These are phyloP conservation scores for Stylophora pistillata DNA, from an alignment of 64 coral and sea anemone genomes.

Conservation along the genomic window DNA sequence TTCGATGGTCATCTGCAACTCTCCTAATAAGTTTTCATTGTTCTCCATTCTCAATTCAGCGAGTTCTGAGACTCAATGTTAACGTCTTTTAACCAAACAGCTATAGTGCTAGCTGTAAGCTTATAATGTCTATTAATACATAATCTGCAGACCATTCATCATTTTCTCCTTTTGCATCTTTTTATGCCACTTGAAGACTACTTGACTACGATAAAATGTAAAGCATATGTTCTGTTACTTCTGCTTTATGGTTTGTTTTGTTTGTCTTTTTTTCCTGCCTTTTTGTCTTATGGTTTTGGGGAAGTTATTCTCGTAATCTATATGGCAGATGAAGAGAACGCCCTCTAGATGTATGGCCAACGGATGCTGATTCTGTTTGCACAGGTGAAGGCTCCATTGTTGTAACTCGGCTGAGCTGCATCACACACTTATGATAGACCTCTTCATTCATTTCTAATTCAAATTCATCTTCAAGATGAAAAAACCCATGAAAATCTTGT, in stretches of 20 bases:
- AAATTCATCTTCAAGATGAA: constrained; percentile 41
- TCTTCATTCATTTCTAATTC: constrained; percentile 50
- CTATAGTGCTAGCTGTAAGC: constrained; percentile 37
- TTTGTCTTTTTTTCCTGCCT: constrained; percentile 33
- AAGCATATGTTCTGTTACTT: no score
- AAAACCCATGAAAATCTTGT: no score
- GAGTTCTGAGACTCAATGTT: constrained; percentile 29
- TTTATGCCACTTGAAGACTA: no score
- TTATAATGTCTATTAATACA: no score
- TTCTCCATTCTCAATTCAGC: constrained; percentile 5
- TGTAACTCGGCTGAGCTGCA: constrained; percentile 19
- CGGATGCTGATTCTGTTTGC: constrained; percentile 27
- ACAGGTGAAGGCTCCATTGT: constrained; percentile 16
- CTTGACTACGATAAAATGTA: no score
- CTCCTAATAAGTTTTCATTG: constrained; percentile 25
- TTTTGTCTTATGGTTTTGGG: constrained; percentile 29
- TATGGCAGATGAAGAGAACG: constrained; percentile 24
- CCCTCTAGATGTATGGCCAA: constrained; percentile 31
- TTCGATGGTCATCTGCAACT: constrained; percentile 19
- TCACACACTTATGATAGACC: constrained; percentile 41
- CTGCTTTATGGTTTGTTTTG: constrained; percentile 20
- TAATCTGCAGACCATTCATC: constrained; percentile 24
- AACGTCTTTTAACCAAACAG: constrained; percentile 36
- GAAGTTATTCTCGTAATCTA: constrained; percentile 29
- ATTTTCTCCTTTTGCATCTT: constrained; percentile 23